phyloP scores from a whole-genome alignment of 1,140 invertebrate genomes.

The Bombus impatiens region DNA sequence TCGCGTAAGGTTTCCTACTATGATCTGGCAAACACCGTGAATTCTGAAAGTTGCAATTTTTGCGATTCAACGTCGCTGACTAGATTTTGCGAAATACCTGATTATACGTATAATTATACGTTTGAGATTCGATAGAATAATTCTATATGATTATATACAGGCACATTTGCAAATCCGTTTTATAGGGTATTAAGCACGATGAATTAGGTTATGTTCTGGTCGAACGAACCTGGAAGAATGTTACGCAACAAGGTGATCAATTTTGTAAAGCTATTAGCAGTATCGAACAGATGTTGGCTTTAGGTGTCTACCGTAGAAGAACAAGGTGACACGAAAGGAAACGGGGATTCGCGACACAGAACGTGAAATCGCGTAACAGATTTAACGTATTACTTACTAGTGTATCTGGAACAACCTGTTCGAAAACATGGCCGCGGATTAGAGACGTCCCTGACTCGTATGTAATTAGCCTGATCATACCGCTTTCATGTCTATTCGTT shows the following conservation, averaged over 20 bases:
- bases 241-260: conserved; percentile 42
- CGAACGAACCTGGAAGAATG: neutral
- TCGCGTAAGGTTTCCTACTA: neutral
- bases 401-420: conserved; percentile 42
- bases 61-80: neutral
- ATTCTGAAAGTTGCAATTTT: neutral
- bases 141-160: too few relatives aligned
- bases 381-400: conserved; percentile 60
- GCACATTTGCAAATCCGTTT: neutral
- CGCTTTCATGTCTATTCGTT: neutral
- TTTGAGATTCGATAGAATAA: too few relatives aligned
- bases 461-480: conserved; percentile 36
- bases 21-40: neutral
- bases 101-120: too few relatives aligned
- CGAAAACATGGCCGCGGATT: conserved; percentile 40
- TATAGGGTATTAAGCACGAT: neutral
- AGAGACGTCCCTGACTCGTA: conserved; percentile 50
- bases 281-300: neutral
- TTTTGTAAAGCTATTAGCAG: conserved; percentile 39
- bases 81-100: neutral
- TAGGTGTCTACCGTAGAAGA: neutral
- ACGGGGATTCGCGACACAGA: conserved; percentile 39
- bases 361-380: conserved; percentile 63
- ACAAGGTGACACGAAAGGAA: conserved; percentile 4
- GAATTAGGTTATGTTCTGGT: neutral